Percentiles rank a stretch among this genome's conserved stretches.
These are phyloP conservation scores for Catamblyrhynchus diadema DNA, from an alignment of 2,797 vertebrate species.

Conservation along the genomic window DNA sequence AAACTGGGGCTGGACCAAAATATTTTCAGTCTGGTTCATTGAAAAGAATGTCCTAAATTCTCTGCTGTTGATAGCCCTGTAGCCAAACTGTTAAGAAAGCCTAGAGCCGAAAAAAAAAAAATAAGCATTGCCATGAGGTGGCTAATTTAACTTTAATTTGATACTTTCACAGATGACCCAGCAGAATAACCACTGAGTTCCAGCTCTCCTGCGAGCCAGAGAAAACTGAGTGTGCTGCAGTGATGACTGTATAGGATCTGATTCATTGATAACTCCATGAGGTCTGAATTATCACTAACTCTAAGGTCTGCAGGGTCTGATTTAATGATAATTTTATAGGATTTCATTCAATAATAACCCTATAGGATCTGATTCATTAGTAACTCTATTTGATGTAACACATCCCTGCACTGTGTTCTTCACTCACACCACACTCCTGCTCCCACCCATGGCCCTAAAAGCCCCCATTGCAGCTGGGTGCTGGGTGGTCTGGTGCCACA, in stretches of 20 bases:
- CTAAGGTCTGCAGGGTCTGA: not conserved
- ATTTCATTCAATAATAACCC: not conserved
- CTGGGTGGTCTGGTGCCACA: not conserved
- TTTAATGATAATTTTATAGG: not conserved
- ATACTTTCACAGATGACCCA: slow-evolving; percentile 51
- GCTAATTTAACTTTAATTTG: slow-evolving; percentile 37
- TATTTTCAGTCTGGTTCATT: slow-evolving; percentile 60
- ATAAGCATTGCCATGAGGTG: not conserved
- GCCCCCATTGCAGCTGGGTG: fast-evolving
- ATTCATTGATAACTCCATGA: not conserved
- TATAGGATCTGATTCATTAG: not conserved
- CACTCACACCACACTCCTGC: not conserved
- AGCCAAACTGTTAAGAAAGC: slow-evolving; percentile 38
- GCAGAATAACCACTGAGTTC: slow-evolving; percentile 10
- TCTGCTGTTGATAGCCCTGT: not conserved
- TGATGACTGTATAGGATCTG: not conserved
- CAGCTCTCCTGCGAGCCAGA: not conserved
- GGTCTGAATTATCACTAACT: not conserved
- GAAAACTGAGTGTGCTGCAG: not conserved
- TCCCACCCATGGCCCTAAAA: not conserved
- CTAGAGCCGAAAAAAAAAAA: not conserved
- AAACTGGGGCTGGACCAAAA: slow-evolving; percentile 48
- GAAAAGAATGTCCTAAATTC: slow-evolving; percentile 55
- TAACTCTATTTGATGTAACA: fast-evolving
- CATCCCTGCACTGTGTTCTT: fast-evolving